Evolutionary conservation across 2,113 vertebrate species (phyloP).

Genomic region (Tonatia bakeri): DNA sequence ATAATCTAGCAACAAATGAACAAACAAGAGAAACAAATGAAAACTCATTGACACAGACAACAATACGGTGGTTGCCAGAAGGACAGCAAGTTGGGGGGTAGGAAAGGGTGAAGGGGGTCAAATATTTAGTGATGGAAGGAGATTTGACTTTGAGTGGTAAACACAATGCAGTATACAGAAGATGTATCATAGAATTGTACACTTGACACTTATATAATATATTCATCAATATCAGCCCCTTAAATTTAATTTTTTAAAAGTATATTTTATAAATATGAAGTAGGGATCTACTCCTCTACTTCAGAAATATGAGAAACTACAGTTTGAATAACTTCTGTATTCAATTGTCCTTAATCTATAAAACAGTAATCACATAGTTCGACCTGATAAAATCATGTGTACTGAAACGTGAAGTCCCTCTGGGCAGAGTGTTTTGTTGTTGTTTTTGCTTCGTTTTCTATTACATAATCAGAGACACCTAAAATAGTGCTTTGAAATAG

Average conservation of each 20-base stretch:
- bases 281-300: background rate
- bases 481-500: background rate
- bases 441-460: background rate
- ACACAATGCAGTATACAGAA: background rate
- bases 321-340: background rate
- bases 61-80: no score
- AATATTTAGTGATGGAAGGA: no score
- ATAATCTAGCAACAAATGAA: background rate
- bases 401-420: background rate
- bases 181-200: background rate
- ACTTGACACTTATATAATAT: background rate
- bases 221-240: background rate
- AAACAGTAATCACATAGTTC: background rate
- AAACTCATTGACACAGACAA: background rate
- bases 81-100: no score
- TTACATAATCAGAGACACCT: background rate
- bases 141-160: background rate
- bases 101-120: no score
- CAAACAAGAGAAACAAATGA: background rate
- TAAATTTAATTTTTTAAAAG: background rate
- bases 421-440: background rate
- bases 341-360: background rate
- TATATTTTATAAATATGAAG: background rate
- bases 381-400: background rate
- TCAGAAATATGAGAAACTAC: background rate